Percentiles rank a stretch among this genome's conserved stretches.
Conservation (phyloP, 2,797 vertebrate genomes). For the Aplochiton taeniatus region DNA sequence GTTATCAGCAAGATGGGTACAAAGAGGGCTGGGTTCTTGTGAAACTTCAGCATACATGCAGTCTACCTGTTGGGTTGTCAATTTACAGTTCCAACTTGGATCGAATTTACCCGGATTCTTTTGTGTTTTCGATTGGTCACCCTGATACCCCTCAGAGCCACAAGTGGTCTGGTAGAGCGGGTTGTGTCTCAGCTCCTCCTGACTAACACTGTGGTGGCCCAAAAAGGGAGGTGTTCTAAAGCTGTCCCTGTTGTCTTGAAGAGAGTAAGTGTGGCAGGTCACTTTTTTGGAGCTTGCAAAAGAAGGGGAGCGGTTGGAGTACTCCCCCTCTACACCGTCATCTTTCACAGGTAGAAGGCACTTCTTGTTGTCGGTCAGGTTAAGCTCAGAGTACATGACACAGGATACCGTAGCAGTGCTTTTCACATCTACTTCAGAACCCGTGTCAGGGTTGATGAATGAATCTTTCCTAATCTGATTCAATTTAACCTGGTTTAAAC, state of each 20-base stretch:
- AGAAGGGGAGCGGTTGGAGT: slow-evolving; percentile 34
- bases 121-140: neutral
- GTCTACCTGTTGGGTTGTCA: slow-evolving; percentile 12
- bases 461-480: slow-evolving; percentile 3
- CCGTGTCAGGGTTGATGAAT: neutral
- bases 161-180: slow-evolving; percentile 56
- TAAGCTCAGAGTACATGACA: slow-evolving; percentile 44
- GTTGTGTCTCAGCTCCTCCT: slow-evolving; percentile 39
- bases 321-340: slow-evolving; percentile 31
- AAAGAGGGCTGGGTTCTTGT: neutral
- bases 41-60: slow-evolving; percentile 50
- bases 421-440: slow-evolving; percentile 9
- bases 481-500: neutral
- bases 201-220: neutral
- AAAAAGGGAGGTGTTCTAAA: neutral
- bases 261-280: slow-evolving; percentile 47
- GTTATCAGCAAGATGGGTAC: slow-evolving; percentile 17
- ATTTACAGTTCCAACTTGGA: neutral
- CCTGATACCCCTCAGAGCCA: neutral
- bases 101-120: neutral
- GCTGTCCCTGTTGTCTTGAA: slow-evolving; percentile 25
- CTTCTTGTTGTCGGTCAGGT: slow-evolving; percentile 41
- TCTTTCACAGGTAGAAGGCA: slow-evolving; percentile 40
- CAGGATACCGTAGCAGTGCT: neutral
- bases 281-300: slow-evolving; percentile 30